Evolutionary conservation across 2,113 vertebrate species (phyloP).

Genomic region (Halcyon malimbica): DNA sequence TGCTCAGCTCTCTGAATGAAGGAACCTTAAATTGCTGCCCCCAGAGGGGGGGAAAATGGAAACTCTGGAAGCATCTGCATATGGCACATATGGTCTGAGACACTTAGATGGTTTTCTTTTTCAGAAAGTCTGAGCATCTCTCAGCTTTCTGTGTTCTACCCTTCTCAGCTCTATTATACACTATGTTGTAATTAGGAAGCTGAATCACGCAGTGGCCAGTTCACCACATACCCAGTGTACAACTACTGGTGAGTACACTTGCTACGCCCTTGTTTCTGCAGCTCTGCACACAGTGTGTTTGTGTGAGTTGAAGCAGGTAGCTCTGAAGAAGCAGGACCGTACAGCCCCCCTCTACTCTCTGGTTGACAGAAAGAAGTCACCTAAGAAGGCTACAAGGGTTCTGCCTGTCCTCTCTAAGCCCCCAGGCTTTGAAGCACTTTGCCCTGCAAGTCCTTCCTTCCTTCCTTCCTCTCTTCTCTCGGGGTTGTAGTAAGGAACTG

Average conservation of each 20-base stretch:
- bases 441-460: background rate
- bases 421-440: background rate
- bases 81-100: background rate
- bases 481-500: background rate
- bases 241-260: too few species aligned
- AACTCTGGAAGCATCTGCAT: background rate
- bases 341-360: background rate
- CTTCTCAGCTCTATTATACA: background rate
- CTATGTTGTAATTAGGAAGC: background rate
- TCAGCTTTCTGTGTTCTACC: background rate
- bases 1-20: background rate
- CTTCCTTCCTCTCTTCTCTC: background rate
- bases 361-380: background rate
- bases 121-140: background rate
- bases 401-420: background rate
- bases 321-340: background rate
- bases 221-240: fast-evolving
- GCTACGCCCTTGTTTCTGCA: background rate
- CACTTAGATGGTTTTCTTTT: background rate
- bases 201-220: background rate
- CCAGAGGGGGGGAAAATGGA: background rate
- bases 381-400: background rate
- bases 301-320: background rate
- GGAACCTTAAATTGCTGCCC: background rate
- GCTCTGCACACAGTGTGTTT: background rate